Percentiles rank a stretch among this genome's conserved stretches.
Evolutionary conservation across 2,888 invertebrate genomes (phyloP).

Genomic region (Melanostoma scalare): DNA sequence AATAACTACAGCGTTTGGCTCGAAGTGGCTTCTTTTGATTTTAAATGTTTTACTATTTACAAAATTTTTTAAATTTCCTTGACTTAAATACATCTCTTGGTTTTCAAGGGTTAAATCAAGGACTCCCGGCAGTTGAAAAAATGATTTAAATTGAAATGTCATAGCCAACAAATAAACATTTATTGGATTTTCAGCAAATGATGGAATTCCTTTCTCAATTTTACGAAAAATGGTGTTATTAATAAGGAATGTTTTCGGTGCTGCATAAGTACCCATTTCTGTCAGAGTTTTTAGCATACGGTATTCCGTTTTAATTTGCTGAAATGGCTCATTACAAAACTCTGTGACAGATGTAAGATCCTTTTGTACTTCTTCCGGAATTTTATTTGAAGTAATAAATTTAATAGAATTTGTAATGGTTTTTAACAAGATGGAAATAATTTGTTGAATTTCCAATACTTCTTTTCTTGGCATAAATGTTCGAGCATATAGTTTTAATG

Average conservation of each 20-base stretch:
- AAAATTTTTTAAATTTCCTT: neutral
- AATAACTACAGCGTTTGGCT: neutral
- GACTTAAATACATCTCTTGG: neutral
- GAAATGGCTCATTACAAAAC: too few relatives aligned
- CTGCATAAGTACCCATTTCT: too few relatives aligned
- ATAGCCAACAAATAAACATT: neutral
- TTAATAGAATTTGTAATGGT: too few relatives aligned
- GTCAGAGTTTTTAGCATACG: too few relatives aligned
- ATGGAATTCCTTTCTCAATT: neutral
- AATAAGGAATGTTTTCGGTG: constrained; percentile 5
- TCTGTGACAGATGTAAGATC: too few relatives aligned
- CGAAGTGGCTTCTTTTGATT: neutral
- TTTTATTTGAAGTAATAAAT: too few relatives aligned
- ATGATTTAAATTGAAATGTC: constrained; percentile 5
- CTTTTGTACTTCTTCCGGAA: too few relatives aligned
- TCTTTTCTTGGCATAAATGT: too few relatives aligned
- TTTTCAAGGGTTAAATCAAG: neutral
- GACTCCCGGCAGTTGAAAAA: neutral
- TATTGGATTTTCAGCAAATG: neutral
- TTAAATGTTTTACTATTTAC: neutral
- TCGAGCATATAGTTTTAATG: too few relatives aligned
- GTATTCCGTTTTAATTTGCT: too few relatives aligned
- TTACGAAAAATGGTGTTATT: neutral
- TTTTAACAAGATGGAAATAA: too few relatives aligned
- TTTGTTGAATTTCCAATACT: too few relatives aligned